These are phyloP conservation scores for Cryptomyrus ogoouensis DNA, from an alignment of 2,113 vertebrate species.

Conservation along the genomic window DNA sequence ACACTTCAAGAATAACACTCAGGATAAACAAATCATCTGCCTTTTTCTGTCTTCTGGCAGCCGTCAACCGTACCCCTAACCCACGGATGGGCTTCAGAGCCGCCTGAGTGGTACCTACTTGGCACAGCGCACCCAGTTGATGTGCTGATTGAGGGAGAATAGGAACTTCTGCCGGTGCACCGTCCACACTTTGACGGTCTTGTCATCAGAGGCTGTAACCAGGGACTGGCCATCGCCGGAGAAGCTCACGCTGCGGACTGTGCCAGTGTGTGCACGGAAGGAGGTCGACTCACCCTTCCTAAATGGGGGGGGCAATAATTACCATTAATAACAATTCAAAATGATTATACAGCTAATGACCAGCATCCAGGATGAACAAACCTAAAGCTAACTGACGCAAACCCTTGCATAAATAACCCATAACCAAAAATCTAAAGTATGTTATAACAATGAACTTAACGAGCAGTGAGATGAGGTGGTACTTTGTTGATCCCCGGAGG, in stretches of 20 bases:
- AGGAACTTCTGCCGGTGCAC: conserved; percentile 93
- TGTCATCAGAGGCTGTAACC: conserved; percentile 91
- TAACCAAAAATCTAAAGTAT: neutral
- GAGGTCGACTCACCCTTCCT: conserved; percentile 86
- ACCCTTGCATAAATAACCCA: neutral
- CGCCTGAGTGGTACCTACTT: conserved; percentile 57
- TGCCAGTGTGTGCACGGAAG: conserved; percentile 84
- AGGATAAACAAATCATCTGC: neutral
- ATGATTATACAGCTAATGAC: neutral
- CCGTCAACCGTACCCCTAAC: neutral
- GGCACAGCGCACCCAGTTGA: conserved; percentile 98
- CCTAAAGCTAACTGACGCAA: neutral
- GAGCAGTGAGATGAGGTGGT: neutral
- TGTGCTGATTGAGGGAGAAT: conserved; percentile 87
- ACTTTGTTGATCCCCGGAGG: neutral
- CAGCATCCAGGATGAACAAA: neutral
- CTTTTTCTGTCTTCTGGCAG: neutral
- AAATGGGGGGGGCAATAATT: conserved; percentile 3
- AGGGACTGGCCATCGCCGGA: conserved; percentile 82
- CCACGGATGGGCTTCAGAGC: neutral
- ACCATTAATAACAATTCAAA: neutral
- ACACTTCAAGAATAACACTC: neutral
- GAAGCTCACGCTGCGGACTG: conserved; percentile 84
- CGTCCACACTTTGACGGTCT: conserved; percentile 89
- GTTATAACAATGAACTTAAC: neutral